Evolutionary conservation across 2,888 invertebrate species (phyloP).

Genomic region (Nemotelus nigrinus): DNA sequence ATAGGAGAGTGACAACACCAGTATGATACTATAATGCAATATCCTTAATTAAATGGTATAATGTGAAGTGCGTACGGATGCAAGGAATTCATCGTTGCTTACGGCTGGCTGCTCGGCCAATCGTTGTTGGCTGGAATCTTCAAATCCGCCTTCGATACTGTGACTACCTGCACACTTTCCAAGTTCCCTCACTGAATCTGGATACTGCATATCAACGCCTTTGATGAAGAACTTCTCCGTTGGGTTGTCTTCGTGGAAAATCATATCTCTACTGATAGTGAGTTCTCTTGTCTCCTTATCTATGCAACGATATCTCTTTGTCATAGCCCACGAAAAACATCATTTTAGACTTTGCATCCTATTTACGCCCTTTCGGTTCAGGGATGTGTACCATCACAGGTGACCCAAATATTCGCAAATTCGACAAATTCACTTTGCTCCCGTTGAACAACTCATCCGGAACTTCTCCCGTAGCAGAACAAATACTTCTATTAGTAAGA

Average conservation of each 20-base stretch:
- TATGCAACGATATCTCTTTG: slow-evolving; percentile 42
- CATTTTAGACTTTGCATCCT: slow-evolving; percentile 49
- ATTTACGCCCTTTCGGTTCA: neutral
- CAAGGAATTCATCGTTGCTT: neutral
- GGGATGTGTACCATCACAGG: neutral
- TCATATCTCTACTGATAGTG: neutral
- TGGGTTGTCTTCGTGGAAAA: neutral
- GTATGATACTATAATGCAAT: no score
- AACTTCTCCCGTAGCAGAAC: slow-evolving; percentile 50
- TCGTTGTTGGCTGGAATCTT: neutral
- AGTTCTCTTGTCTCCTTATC: slow-evolving; percentile 23
- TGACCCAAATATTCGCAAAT: neutral
- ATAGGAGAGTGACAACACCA: no score
- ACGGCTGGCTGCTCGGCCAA: neutral
- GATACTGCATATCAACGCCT: neutral
- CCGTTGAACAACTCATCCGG: slow-evolving; percentile 59
- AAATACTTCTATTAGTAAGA: slow-evolving; percentile 44
- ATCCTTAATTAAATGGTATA: no score
- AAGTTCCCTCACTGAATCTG: neutral
- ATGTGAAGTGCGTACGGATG: no score
- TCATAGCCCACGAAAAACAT: neutral
- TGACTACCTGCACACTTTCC: no score
- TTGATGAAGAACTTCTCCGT: no score
- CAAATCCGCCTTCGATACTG: no score
- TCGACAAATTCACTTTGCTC: neutral